These are phyloP conservation scores for Paramormyrops hopkinsi DNA, from an alignment of 2,797 vertebrate genomes.

Conservation along the genomic window DNA sequence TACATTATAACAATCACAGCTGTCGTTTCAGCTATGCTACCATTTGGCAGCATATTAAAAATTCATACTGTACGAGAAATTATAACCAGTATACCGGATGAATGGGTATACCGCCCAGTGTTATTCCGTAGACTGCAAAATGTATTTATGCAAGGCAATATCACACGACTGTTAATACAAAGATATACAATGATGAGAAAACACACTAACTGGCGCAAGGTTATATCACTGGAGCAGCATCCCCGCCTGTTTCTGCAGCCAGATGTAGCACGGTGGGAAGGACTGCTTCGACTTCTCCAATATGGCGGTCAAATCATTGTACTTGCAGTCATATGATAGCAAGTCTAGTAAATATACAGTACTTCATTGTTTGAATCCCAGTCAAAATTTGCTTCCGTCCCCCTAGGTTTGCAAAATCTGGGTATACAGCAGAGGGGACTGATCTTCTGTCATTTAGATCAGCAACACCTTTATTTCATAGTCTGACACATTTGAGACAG, in stretches of 20 bases:
- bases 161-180: not conserved
- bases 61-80: no score
- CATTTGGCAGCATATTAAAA: no score
- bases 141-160: not conserved
- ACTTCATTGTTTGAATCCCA: not conserved
- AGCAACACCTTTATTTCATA: not conserved
- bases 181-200: not conserved
- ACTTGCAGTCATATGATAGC: not conserved
- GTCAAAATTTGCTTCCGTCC: not conserved
- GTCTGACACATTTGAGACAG: not conserved
- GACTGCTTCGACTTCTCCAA: not conserved
- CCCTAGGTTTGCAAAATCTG: not conserved
- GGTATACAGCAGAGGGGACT: not conserved
- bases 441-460: not conserved
- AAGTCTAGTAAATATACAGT: not conserved
- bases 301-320: not conserved
- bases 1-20: no score
- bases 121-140: not conserved
- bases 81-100: no score
- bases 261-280: not conserved
- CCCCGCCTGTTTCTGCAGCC: not conserved
- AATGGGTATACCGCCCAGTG: no score
- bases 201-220: not conserved
- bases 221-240: not conserved
- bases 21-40: no score